Conservation (phyloP, 2,113 vertebrate species). For the Pseudopipra pipra region DNA sequence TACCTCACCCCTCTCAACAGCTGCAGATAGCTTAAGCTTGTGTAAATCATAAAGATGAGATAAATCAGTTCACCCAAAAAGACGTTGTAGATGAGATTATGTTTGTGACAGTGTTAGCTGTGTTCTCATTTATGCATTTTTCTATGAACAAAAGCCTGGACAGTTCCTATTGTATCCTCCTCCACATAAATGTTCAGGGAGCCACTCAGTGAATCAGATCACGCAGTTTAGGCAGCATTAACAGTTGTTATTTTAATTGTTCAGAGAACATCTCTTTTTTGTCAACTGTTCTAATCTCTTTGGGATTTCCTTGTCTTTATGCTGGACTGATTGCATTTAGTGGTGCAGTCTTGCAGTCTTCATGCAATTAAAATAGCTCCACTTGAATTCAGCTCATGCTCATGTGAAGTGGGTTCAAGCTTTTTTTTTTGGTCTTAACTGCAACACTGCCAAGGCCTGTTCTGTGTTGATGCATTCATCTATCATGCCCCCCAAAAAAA, state of each 20-base stretch:
- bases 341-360: background rate
- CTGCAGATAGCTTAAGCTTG: background rate
- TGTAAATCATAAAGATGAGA: background rate
- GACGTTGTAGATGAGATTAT: background rate
- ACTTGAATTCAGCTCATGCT: background rate
- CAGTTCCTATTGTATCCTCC: background rate
- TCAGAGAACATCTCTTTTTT: background rate
- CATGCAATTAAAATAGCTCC: background rate
- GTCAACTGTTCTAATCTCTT: background rate
- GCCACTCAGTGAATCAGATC: background rate
- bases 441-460: background rate
- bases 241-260: background rate
- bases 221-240: background rate
- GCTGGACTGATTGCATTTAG: background rate
- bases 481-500: background rate
- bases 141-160: background rate
- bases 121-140: background rate
- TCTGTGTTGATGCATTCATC: background rate
- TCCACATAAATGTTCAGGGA: background rate
- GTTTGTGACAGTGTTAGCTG: background rate
- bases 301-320: background rate
- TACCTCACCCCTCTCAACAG: background rate
- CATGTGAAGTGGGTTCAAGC: background rate
- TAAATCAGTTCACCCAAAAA: background rate
- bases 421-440: background rate